Percentiles rank a stretch among this genome's conserved stretches.
These are phyloP conservation scores for Drosophila cracens DNA, from an alignment of 2,888 invertebrate species.

Conservation along the genomic window DNA sequence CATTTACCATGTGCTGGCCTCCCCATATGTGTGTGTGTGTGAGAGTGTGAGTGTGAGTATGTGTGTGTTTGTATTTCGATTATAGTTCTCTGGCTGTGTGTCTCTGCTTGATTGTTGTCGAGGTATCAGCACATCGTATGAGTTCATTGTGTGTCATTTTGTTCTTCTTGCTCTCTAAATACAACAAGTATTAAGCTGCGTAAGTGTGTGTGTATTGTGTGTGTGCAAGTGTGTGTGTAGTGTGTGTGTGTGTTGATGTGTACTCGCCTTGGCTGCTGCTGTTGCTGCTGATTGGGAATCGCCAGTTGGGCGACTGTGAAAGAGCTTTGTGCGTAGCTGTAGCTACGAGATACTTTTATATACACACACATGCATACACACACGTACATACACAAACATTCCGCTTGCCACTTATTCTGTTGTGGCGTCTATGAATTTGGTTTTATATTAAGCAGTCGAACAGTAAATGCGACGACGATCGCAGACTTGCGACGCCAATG, in stretches of 20 bases:
- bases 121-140: constrained; percentile 47
- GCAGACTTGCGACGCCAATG: constrained; percentile 83
- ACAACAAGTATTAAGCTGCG: constrained; percentile 2
- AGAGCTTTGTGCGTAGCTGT: constrained; percentile 23
- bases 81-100: constrained; percentile 44
- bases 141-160: constrained; percentile 58
- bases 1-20: constrained; percentile 36
- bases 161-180: constrained; percentile 16
- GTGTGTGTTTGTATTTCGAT: constrained; percentile 24
- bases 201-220: constrained; percentile 21
- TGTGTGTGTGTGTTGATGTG: constrained; percentile 14
- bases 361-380: background rate
- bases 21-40: constrained; percentile 2
- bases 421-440: constrained; percentile 61
- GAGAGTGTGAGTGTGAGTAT: constrained; percentile 1
- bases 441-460: constrained; percentile 65
- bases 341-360: constrained; percentile 53
- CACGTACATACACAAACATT: constrained; percentile 35
- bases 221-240: constrained; percentile 10
- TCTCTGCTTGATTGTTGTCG: constrained; percentile 37
- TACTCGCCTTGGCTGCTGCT: constrained; percentile 48
- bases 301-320: constrained; percentile 77
- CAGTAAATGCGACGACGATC: constrained; percentile 69
- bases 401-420: constrained; percentile 54
- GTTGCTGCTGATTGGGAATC: constrained; percentile 77